phyloP scores from a whole-genome alignment of 2,113 vertebrate genomes.

The Dromaius novaehollandiae region DNA sequence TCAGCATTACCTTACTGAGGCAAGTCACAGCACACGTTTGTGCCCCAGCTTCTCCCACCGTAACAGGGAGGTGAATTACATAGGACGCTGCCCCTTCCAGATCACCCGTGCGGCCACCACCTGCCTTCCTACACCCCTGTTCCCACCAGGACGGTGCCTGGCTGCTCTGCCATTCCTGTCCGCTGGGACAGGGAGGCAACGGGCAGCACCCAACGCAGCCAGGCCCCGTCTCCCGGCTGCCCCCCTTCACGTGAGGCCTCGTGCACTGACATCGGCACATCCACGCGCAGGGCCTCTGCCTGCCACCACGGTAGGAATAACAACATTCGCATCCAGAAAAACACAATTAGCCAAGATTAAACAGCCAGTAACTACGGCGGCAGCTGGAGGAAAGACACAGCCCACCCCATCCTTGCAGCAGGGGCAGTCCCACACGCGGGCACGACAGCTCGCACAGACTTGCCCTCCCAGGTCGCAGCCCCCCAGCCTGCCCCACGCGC shows the following conservation, averaged over 20 bases:
- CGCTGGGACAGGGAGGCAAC: neutral
- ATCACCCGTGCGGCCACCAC: neutral
- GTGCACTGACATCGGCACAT: fast-evolving
- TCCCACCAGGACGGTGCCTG: neutral
- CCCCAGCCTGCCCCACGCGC: neutral
- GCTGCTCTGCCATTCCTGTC: too few species aligned
- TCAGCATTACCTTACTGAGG: neutral
- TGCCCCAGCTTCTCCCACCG: neutral
- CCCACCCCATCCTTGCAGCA: neutral
- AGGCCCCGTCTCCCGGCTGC: neutral
- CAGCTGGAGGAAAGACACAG: neutral
- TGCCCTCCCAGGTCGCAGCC: neutral
- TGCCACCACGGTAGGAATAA: neutral
- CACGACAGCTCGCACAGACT: neutral
- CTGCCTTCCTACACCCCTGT: neutral
- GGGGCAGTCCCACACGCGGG: too few species aligned
- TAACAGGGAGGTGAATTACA: neutral
- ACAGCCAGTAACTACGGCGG: neutral
- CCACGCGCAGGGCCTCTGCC: fast-evolving
- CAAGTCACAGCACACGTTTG: neutral
- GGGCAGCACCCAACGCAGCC: neutral
- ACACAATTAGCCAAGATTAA: neutral
- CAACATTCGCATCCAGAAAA: neutral
- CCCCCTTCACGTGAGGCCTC: neutral
- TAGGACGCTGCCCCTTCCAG: neutral